phyloP scores from a whole-genome alignment of 2,888 invertebrate species.

The Epirrhoe alternata region DNA sequence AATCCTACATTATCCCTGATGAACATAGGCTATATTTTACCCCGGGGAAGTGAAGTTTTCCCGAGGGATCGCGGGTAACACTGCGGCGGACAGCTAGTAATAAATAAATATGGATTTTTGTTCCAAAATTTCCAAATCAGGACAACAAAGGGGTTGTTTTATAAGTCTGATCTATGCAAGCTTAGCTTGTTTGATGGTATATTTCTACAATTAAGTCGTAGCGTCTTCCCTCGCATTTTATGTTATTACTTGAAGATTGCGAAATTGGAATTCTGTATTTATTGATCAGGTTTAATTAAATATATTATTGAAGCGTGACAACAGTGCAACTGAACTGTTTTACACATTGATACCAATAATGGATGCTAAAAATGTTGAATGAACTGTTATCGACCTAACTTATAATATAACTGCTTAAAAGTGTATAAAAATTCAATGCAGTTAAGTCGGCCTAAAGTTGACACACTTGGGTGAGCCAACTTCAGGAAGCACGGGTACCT shows the following conservation, averaged over 20 bases:
- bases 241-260: neutral
- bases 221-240: neutral
- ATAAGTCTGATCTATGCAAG: conserved; percentile 1
- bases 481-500: neutral
- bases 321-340: neutral
- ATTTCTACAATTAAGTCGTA: neutral
- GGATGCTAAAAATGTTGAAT: neutral
- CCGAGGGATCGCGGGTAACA: no score
- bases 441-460: neutral
- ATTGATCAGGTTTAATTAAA: neutral
- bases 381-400: neutral
- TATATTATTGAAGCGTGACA: no score
- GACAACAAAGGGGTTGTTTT: neutral
- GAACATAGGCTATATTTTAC: no score
- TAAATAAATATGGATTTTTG: neutral
- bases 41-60: no score
- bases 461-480: neutral
- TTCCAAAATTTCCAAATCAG: neutral
- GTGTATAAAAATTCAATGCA: neutral
- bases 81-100: no score
- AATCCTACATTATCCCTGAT: no score
- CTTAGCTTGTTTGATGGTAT: conserved; percentile 1
- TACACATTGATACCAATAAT: neutral
- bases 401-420: neutral
- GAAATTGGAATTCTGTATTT: neutral